phyloP scores from a whole-genome alignment of 2,888 invertebrate genomes.

The Stenotaenia linearis region DNA sequence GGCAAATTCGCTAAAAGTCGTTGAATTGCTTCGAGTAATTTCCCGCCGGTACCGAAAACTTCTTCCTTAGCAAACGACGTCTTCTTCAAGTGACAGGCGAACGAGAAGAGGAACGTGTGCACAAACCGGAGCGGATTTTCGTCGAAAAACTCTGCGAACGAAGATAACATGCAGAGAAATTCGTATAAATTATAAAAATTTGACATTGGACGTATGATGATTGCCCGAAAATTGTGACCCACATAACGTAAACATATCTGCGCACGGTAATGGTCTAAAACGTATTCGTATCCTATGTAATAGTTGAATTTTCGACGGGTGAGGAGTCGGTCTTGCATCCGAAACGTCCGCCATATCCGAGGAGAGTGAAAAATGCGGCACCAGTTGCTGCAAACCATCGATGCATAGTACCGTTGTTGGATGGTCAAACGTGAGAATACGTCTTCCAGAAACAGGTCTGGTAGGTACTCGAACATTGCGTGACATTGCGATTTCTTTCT shows the following conservation, averaged over 20 bases:
- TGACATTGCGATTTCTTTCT: background rate
- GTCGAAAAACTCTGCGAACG: conserved; percentile 57
- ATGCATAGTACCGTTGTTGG: conserved; percentile 66
- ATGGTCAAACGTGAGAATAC: conserved; percentile 64
- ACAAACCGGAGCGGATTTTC: conserved; percentile 37
- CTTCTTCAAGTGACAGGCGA: conserved; percentile 66
- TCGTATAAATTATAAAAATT: conserved; percentile 78
- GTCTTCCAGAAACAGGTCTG: conserved; percentile 66
- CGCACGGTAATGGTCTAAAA: conserved; percentile 66
- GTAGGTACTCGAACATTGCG: conserved; percentile 58
- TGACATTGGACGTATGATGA: conserved; percentile 65
- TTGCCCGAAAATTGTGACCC: conserved; percentile 59
- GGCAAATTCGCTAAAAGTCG: conserved; percentile 62
- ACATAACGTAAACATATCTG: conserved; percentile 64
- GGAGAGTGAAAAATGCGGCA: conserved; percentile 61
- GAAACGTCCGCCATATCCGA: conserved; percentile 68
- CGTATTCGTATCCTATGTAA: conserved; percentile 73
- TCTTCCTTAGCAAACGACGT: conserved; percentile 47
- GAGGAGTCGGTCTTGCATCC: conserved; percentile 64
- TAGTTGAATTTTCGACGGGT: conserved; percentile 71
- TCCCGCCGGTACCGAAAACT: conserved; percentile 70
- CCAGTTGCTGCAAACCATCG: conserved; percentile 63
- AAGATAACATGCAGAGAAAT: conserved; percentile 73
- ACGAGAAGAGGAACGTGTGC: conserved; percentile 61
- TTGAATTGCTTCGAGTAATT: conserved; percentile 44